Evolutionary conservation across 2,888 invertebrate species (phyloP).

Genomic region (Cryptophagus acutangulus): DNA sequence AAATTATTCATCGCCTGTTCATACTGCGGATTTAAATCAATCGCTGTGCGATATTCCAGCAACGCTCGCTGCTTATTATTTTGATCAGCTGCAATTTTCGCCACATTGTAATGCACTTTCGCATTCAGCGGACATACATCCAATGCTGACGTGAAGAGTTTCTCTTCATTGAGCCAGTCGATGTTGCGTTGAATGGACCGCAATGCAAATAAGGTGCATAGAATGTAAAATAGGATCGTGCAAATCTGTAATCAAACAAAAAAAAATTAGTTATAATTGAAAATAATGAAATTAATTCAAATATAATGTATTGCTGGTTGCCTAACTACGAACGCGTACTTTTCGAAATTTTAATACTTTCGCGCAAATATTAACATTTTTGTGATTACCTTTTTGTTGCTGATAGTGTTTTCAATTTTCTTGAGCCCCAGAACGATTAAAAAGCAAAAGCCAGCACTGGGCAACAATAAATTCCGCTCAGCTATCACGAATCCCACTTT

Average conservation of each 20-base stretch:
- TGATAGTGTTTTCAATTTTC: constrained; percentile 39
- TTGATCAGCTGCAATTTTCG: constrained; percentile 76
- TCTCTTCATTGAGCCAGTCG: constrained; percentile 78
- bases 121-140: constrained; percentile 89
- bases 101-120: constrained; percentile 90
- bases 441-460: constrained; percentile 76
- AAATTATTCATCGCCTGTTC: constrained; percentile 93
- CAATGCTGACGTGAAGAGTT: constrained; percentile 75
- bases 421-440: constrained; percentile 61
- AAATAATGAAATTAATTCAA: not conserved
- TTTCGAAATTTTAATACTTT: not conserved
- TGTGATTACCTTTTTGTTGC: constrained; percentile 35
- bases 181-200: constrained; percentile 60
- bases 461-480: constrained; percentile 78
- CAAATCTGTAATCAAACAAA: constrained; percentile 40
- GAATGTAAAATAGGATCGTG: constrained; percentile 32
- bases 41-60: constrained; percentile 62
- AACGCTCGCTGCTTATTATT: constrained; percentile 67
- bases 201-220: constrained; percentile 38
- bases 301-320: too few species aligned
- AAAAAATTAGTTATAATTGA: constrained; percentile 8
- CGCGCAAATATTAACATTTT: constrained; percentile 5
- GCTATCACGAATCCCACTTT: constrained; percentile 88
- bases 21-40: constrained; percentile 67
- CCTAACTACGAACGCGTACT: not conserved